Base-by-base conservation (phyloP, 2,113 vertebrate genomes). In the Salvelinus alpinus region DNA sequence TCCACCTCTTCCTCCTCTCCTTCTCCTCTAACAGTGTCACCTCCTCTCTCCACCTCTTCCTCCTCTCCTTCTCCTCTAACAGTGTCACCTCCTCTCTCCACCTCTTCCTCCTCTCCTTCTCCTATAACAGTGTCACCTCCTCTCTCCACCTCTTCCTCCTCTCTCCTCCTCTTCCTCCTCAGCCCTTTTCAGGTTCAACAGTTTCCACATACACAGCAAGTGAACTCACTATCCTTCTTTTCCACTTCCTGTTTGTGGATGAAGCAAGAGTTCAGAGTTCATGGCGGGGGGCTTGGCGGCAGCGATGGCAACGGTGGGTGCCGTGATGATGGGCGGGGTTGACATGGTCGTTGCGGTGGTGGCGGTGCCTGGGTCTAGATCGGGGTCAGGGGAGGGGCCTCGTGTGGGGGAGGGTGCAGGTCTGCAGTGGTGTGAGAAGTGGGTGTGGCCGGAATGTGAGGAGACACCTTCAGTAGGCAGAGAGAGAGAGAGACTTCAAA, bases 401-500 rank as follows among this genome's bases (percentile, higher is more conserved):
- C 47, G 47, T 48, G 31, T 9, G 47, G 47, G 12, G 47, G 12
- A 51, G 47, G 47, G 80, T 85, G 87, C 62, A 86, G 71, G 71
- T 89, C 83, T n/a, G 79, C 60, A 24, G 13, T 79, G 6, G 84
- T 76, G 48, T 85, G 86, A 51, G 80, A 74, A 44, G 34, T 24
- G 1, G 81, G 75, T 0, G 73, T 79, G 70, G 66, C 75, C 1
- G 74, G 38, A 27, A 80, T 75, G 4, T 91, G 87, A 71, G 87
- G 87, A 71, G 80, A 87, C 54, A 89, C 74, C 88, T 91, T 78
- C 2, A 82, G 27, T 25, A 24, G 25, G 14, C 2, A 16, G 27
- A 31, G 16, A 66, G 16, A 7, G 5, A 27, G 27, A 71, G 59
- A 72, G 54, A 34, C 1, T 48, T 57, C 72, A 74, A 54, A 71